Evolutionary conservation across 1,140 invertebrate species (phyloP).

Genomic region (Trichogramma pretiosum): DNA sequence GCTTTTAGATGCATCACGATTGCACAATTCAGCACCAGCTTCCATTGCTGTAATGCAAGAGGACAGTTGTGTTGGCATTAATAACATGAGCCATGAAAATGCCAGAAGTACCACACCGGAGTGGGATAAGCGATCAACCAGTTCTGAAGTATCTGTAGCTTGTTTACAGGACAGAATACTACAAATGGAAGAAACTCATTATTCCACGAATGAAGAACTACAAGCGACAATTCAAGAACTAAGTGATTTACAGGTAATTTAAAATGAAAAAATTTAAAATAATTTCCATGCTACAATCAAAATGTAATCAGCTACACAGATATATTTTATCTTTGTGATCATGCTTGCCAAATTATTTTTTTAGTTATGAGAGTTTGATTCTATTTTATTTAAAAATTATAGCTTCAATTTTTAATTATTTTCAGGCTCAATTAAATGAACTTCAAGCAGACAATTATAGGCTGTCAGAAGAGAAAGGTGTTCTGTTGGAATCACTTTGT

Average conservation of each 20-base stretch:
- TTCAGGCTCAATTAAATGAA: constrained; percentile 67
- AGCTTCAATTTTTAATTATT: too few species aligned
- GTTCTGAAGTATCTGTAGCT: constrained; percentile 82
- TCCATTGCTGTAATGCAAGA: constrained; percentile 49
- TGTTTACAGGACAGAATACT: constrained; percentile 86
- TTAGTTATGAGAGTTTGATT: too few species aligned
- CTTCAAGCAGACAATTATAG: constrained; percentile 80
- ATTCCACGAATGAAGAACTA: constrained; percentile 86
- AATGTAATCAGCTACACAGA: not conserved
- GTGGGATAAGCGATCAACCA: constrained; percentile 80
- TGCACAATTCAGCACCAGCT: constrained; percentile 55
- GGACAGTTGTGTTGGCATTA: constrained; percentile 26
- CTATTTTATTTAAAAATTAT: too few species aligned
- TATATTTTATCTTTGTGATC: not conserved
- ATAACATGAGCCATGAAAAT: constrained; percentile 47
- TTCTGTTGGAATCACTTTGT: constrained; percentile 83
- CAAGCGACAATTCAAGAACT: constrained; percentile 90
- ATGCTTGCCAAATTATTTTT: too few species aligned
- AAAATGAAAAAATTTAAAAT: too few species aligned
- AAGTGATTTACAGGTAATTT: constrained; percentile 66
- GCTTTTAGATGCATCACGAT: constrained; percentile 57
- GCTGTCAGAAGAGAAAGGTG: constrained; percentile 76
- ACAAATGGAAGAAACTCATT: constrained; percentile 59
- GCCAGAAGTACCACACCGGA: constrained; percentile 62
- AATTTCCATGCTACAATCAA: too few species aligned